phyloP scores from a whole-genome alignment of 2,888 invertebrate species.

The Agriopis aurantiaria region DNA sequence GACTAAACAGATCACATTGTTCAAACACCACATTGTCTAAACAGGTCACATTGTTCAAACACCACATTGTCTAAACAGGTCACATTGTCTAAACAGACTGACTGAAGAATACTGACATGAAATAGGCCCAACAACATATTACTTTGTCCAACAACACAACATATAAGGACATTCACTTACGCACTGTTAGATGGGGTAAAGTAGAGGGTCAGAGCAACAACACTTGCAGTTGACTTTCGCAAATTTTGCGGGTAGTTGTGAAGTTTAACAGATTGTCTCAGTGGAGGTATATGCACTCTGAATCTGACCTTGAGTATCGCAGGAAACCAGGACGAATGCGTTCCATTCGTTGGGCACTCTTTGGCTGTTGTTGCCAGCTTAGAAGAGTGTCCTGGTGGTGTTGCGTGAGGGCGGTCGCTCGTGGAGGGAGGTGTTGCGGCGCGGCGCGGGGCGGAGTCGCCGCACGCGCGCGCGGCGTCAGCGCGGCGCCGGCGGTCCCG shows the following conservation, averaged over 20 bases:
- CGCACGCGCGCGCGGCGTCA: constrained; percentile 61
- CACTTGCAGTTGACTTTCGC: too few relatives aligned
- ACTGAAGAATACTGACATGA: too few relatives aligned
- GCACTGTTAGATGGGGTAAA: too few relatives aligned
- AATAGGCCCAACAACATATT: too few relatives aligned
- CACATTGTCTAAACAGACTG: not conserved
- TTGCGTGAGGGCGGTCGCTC: constrained; percentile 7
- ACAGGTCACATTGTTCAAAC: not conserved
- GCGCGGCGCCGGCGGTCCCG: constrained; percentile 64
- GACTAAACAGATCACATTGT: too few relatives aligned
- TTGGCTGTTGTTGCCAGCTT: not conserved
- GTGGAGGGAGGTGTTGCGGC: not conserved
- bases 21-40: not conserved
- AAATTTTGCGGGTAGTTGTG: too few relatives aligned
- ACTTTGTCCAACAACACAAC: too few relatives aligned
- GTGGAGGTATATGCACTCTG: too few relatives aligned
- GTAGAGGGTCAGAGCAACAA: too few relatives aligned
- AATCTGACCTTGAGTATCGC: not conserved
- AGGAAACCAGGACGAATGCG: not conserved
- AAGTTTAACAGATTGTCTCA: too few relatives aligned
- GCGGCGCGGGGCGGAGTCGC: constrained; percentile 48
- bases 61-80: not conserved
- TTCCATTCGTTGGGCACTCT: not conserved
- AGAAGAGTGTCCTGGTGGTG: constrained; percentile 13
- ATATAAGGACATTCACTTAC: too few relatives aligned